Conservation (phyloP, 37 sponge, comb jelly and placozoan genomes). For the Diacarnus erythraeanus region DNA sequence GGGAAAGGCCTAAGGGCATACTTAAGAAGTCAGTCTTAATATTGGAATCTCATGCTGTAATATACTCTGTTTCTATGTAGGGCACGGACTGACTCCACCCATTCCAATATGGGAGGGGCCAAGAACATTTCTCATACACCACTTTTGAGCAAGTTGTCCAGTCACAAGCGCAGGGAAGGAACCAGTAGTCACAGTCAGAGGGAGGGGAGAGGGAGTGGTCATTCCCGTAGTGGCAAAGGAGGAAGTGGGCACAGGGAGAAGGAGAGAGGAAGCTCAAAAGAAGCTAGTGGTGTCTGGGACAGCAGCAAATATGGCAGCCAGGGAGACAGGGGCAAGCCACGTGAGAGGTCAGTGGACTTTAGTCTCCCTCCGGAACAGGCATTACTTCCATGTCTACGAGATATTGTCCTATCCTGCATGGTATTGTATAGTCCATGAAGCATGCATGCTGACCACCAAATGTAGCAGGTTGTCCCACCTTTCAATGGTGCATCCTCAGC, state of each 20-base stretch:
- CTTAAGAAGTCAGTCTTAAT: constrained; percentile 38
- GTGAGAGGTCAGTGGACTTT: background rate
- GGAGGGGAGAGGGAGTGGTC: background rate
- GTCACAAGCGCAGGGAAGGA: too few species aligned
- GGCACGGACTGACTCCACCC: background rate
- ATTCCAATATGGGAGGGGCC: background rate
- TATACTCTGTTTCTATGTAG: background rate
- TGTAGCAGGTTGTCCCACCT: too few species aligned
- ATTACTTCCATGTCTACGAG: too few species aligned
- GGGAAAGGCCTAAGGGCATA: constrained; percentile 62
- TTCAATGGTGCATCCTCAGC: too few species aligned
- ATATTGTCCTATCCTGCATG: too few species aligned
- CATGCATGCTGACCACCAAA: too few species aligned
- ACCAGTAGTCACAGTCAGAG: too few species aligned
- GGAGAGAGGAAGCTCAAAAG: background rate
- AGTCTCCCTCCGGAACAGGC: too few species aligned
- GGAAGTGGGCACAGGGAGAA: background rate
- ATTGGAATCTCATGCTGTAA: background rate
- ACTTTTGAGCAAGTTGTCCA: too few species aligned
- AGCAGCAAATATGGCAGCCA: background rate
- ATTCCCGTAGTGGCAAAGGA: background rate
- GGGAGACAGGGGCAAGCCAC: background rate
- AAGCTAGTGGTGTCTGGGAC: background rate
- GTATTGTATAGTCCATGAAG: too few species aligned
- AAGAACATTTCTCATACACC: too few species aligned